Percentiles rank a stretch among this genome's conserved stretches.
Evolutionary conservation across 1,140 invertebrate genomes (phyloP).

Genomic region (Radopholus similis): DNA sequence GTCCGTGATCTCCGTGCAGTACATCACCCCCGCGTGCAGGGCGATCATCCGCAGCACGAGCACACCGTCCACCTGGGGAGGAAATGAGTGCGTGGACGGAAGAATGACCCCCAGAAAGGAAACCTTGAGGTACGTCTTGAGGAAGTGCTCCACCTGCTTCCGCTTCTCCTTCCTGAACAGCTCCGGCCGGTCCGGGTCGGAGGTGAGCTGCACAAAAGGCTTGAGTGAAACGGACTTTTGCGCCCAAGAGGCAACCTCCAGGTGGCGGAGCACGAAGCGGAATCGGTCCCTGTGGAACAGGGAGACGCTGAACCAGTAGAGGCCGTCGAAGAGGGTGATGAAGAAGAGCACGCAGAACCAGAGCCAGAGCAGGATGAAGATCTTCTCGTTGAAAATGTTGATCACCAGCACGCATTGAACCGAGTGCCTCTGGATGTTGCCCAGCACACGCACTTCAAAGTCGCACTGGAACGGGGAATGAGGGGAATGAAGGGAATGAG

Average conservation of each 20-base stretch:
- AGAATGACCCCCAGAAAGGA: neutral
- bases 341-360: slow-evolving; percentile 65
- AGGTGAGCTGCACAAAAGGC: slow-evolving; percentile 36
- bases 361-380: slow-evolving; percentile 64
- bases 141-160: slow-evolving; percentile 59
- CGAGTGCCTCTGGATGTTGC: slow-evolving; percentile 62
- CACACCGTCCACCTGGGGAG: slow-evolving; percentile 52
- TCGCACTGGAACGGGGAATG: slow-evolving; percentile 62
- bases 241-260: slow-evolving; percentile 27
- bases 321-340: slow-evolving; percentile 61
- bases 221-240: neutral
- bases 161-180: slow-evolving; percentile 59
- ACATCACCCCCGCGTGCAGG: slow-evolving; percentile 59
- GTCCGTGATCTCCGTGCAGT: slow-evolving; percentile 60
- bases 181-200: slow-evolving; percentile 58
- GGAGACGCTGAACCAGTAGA: slow-evolving; percentile 60
- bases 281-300: slow-evolving; percentile 58
- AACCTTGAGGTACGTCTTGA: slow-evolving; percentile 58
- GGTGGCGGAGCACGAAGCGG: slow-evolving; percentile 56
- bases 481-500: neutral
- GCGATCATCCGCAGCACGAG: slow-evolving; percentile 58
- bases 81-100: neutral
- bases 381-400: slow-evolving; percentile 66
- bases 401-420: slow-evolving; percentile 65
- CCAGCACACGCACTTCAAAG: slow-evolving; percentile 64